Conservation (phyloP, 1,140 invertebrate species). For the Pseudomyrmex gracilis region DNA sequence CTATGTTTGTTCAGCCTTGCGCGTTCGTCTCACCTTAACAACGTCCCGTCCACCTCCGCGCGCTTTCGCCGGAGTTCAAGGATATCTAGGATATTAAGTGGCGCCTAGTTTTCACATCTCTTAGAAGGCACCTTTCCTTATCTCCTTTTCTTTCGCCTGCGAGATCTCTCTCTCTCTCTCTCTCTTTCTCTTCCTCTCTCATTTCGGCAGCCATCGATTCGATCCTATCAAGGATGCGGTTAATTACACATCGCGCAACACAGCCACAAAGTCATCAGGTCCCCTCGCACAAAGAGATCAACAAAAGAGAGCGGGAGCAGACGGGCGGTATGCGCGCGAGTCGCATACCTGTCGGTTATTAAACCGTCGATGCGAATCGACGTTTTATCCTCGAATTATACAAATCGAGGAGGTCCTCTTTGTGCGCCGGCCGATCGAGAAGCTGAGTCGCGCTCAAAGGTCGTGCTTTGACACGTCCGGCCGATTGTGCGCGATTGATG, state of each 20-base stretch:
- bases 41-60: neutral
- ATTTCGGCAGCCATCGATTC: conserved; percentile 39
- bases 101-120: conserved; percentile 71
- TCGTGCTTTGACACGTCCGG: conserved; percentile 57
- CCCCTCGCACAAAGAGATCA: conserved; percentile 44
- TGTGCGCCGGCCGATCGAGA: conserved; percentile 50
- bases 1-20: conserved; percentile 28
- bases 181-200: conserved; percentile 20
- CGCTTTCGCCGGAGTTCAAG: conserved; percentile 60
- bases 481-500: neutral
- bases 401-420: conserved; percentile 62
- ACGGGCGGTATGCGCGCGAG: conserved; percentile 11
- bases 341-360: conserved; percentile 66
- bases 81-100: conserved; percentile 72
- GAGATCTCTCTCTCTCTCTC: conserved; percentile 1
- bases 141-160: too few relatives aligned
- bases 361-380: conserved; percentile 68
- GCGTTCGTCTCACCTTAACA: neutral
- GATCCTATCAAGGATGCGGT: conserved; percentile 70
- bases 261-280: conserved; percentile 51
- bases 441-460: conserved; percentile 36
- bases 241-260: conserved; percentile 69
- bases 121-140: too few relatives aligned
- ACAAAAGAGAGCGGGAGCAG: conserved; percentile 47
- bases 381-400: conserved; percentile 72